Evolutionary conservation across 2,888 invertebrate genomes (phyloP), one percentile per base, ranked within the genome.

Genomic region (Polietes domitor): DNA sequence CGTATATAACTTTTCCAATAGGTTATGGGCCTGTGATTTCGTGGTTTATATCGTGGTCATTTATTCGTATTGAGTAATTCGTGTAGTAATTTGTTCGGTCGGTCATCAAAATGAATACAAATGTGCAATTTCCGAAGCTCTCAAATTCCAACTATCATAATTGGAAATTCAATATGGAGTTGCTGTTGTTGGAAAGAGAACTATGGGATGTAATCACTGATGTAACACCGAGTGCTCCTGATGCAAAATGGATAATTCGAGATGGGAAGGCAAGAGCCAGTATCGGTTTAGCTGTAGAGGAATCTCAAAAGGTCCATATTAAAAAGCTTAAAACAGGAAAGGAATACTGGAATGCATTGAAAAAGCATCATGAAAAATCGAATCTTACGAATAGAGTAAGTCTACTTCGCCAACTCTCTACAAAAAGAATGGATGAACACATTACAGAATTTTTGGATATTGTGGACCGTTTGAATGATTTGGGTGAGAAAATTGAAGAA

Each of bases 371-470:
- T 5, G 58, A 74, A 28, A 74, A 75, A 24, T 4, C 53, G 1
- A 75, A 71, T 7, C 26, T 75, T 2, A 28, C 71, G 4, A 75
- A 80, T 15, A 75, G 63, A n/a, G 71, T 80, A 0, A 72, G 72
- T 32, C 63, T 76, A 10, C 32, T 80, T 9, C 79, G 76, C 0
- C 50, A 43, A 17, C 55, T 83, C 55, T 65, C 58, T 0, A 71
- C 79, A 9, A 79, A 26, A 17, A 21, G 32, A 6, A 82, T 82
- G 82, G 75, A 82, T 6, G 21, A 50, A 3, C 78, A 83, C 28
- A 80, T 82, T 6, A 43, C 24, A 26, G 82, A 79, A 26, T 79
- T 82, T 26, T 43, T 82, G 19, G 15, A 28, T 6, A 82, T 77
- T 15, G 55, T 72, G 2, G 65, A 65, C 17, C 58, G 75, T 9